Conservation (phyloP, 2,888 invertebrate species). For the Dolichopus griseipennis region DNA sequence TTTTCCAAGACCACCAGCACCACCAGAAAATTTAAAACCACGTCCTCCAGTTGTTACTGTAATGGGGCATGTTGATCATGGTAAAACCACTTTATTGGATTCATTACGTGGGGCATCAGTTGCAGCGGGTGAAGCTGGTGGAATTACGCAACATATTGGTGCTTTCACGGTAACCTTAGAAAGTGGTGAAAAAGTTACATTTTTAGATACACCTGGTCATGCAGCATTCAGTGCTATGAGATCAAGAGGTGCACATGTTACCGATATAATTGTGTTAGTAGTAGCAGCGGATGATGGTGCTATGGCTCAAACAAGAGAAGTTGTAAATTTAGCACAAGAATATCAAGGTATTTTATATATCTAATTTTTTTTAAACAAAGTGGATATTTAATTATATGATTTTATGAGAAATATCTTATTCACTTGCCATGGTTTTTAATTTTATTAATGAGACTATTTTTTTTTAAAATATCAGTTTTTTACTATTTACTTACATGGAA, state of each 20-base stretch:
- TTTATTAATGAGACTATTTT: no score
- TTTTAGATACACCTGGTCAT: slow-evolving; percentile 98
- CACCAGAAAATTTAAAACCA: slow-evolving; percentile 54
- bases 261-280: slow-evolving; percentile 90
- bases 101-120: slow-evolving; percentile 75
- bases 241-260: slow-evolving; percentile 83
- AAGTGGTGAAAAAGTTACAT: slow-evolving; percentile 75
- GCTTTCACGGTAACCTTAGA: slow-evolving; percentile 76
- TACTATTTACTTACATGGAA: no score
- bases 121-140: slow-evolving; percentile 90
- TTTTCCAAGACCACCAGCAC: slow-evolving; percentile 55
- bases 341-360: slow-evolving; percentile 51
- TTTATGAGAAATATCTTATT: background rate
- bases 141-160: slow-evolving; percentile 98
- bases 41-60: slow-evolving; percentile 94
- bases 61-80: slow-evolving; percentile 99
- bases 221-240: slow-evolving; percentile 95
- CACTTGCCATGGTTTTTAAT: background rate
- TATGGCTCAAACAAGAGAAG: slow-evolving; percentile 94
- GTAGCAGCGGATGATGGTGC: slow-evolving; percentile 99
- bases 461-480: no score
- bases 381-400: background rate
- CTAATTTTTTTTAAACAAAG: background rate
- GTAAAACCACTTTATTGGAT: slow-evolving; percentile 94
- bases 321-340: slow-evolving; percentile 73